Percentiles rank a stretch among this genome's conserved stretches.
Evolutionary conservation across 2,797 vertebrate species (phyloP).

Genomic region (Pelochelys cantorii): DNA sequence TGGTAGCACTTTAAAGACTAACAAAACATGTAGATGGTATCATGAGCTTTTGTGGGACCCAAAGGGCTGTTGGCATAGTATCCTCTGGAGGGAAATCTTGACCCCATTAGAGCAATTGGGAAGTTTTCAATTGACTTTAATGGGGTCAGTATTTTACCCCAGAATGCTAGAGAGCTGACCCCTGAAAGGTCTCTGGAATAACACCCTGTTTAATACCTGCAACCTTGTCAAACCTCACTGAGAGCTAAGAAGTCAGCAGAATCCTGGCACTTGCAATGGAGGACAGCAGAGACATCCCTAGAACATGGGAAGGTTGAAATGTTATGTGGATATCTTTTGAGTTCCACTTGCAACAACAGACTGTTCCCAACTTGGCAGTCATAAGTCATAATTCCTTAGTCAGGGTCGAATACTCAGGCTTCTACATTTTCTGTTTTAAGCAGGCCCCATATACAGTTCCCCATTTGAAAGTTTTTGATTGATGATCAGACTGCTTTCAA

Average conservation of each 20-base stretch:
- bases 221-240: background rate
- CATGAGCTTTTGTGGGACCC: too few relatives aligned
- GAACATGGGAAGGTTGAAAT: background rate
- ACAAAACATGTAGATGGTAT: too few relatives aligned
- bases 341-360: constrained; percentile 28
- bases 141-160: background rate
- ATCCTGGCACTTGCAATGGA: background rate
- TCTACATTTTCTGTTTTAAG: constrained; percentile 24
- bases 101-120: background rate
- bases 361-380: background rate
- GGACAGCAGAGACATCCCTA: background rate
- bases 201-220: background rate
- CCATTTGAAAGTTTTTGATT: constrained; percentile 50
- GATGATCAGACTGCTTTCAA: constrained; percentile 28
- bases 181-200: background rate
- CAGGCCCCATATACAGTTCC: constrained; percentile 26
- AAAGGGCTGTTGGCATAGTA: background rate
- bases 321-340: background rate
- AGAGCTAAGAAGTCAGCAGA: background rate
- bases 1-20: too few relatives aligned
- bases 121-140: background rate
- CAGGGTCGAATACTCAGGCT: constrained; percentile 23
- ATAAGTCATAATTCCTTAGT: constrained; percentile 14
- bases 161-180: accelerated
- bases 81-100: background rate